Percentiles rank a stretch among this genome's conserved stretches.
phyloP scores from a whole-genome alignment of 2,888 invertebrate species.

The Noctuana brunneofusca region DNA sequence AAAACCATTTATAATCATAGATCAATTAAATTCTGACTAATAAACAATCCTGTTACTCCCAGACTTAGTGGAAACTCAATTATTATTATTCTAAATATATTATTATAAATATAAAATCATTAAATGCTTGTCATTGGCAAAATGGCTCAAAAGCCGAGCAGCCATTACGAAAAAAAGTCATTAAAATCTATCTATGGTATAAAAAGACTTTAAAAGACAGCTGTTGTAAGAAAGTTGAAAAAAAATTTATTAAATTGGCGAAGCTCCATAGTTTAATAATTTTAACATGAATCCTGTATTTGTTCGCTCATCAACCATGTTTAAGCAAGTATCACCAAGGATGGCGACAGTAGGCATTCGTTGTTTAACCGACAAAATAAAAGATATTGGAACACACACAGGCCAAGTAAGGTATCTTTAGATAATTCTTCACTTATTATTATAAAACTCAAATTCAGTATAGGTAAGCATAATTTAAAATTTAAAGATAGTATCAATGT shows the following conservation, averaged over 20 bases:
- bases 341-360: slow-evolving; percentile 42
- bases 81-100: slow-evolving; percentile 10
- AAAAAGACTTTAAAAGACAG: too few species aligned
- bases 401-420: slow-evolving; percentile 58
- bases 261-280: too few species aligned
- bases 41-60: slow-evolving; percentile 15
- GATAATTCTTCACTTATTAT: background rate
- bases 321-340: slow-evolving; percentile 4
- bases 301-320: slow-evolving; percentile 5
- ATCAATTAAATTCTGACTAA: slow-evolving; percentile 13
- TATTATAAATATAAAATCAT: too few species aligned
- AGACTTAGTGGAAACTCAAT: slow-evolving; percentile 9
- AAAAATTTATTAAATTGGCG: background rate
- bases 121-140: too few species aligned
- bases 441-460: too few species aligned
- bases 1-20: slow-evolving; percentile 11
- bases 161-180: too few species aligned
- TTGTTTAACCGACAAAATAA: slow-evolving; percentile 53
- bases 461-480: too few species aligned
- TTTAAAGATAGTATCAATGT: too few species aligned
- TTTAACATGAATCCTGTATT: slow-evolving; percentile 33
- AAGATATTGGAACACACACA: slow-evolving; percentile 66
- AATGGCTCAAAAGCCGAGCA: too few species aligned
- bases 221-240: background rate
- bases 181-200: too few species aligned